Percentiles rank a stretch among this genome's conserved stretches.
phyloP scores from a whole-genome alignment of 2,888 invertebrate species.

The Brachyptera risi region DNA sequence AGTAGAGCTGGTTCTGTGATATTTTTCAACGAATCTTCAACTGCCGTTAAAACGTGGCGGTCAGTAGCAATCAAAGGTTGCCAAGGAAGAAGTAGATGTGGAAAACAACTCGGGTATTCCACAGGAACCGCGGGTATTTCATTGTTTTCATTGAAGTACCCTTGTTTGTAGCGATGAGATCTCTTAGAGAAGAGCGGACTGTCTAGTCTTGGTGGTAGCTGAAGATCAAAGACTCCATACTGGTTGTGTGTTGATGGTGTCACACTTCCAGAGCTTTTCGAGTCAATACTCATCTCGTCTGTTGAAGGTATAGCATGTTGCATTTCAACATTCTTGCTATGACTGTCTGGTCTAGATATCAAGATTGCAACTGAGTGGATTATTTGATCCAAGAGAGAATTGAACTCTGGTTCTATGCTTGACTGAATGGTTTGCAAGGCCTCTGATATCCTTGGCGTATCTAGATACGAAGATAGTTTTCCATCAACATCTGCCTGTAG shows the following conservation, averaged over 20 bases:
- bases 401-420: conserved; percentile 46
- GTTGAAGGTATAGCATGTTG: no score
- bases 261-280: no score
- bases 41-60: conserved; percentile 57
- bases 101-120: conserved; percentile 23
- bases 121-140: neutral
- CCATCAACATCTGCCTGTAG: conserved; percentile 37
- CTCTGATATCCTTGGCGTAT: conserved; percentile 45
- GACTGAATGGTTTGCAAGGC: conserved; percentile 46
- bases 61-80: conserved; percentile 60
- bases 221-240: no score
- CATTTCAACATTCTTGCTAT: no score
- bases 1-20: conserved; percentile 45
- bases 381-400: conserved; percentile 47
- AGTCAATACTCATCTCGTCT: no score
- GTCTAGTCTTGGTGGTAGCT: no score
- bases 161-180: conserved; percentile 12
- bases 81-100: conserved; percentile 50
- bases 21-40: conserved; percentile 58
- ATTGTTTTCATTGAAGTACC: conserved; percentile 20
- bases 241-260: no score
- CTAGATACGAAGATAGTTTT: conserved; percentile 51
- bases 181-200: neutral
- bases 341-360: neutral
- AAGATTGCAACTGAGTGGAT: conserved; percentile 31